Conservation (phyloP, 2,113 vertebrate genomes). For the Antennarius striatus region DNA sequence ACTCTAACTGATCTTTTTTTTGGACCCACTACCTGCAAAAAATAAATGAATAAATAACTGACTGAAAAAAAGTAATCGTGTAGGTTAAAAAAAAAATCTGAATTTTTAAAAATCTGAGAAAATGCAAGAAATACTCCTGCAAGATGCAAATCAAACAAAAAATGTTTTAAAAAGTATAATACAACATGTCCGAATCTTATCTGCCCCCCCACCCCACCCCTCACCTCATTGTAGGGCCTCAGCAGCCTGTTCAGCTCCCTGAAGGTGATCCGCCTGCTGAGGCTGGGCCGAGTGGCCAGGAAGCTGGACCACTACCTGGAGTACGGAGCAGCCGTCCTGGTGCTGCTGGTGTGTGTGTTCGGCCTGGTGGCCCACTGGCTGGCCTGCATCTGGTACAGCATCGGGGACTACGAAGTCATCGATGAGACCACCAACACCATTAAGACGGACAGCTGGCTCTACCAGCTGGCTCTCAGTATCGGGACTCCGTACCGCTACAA, state of each 20-base stretch:
- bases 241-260: conserved; percentile 99
- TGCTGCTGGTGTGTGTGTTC: conserved; percentile 95
- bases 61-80: too few species aligned
- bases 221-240: conserved; percentile 83
- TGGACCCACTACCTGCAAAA: too few species aligned
- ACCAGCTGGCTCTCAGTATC: conserved; percentile 92
- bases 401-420: conserved; percentile 95
- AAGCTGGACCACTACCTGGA: conserved; percentile 98
- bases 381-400: conserved; percentile 99
- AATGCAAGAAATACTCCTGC: too few species aligned
- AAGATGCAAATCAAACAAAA: too few species aligned
- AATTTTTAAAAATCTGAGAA: too few species aligned
- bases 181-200: too few species aligned
- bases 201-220: too few species aligned
- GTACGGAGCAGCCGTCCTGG: conserved; percentile 93
- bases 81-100: too few species aligned
- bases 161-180: too few species aligned
- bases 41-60: too few species aligned
- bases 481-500: conserved; percentile 95
- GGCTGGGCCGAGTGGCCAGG: conserved; percentile 92
- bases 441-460: conserved; percentile 97
- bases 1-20: too few species aligned
- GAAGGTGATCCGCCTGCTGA: conserved; percentile 94
- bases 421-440: conserved; percentile 92
- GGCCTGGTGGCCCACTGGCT: conserved; percentile 97